Conservation (phyloP, 37 sponge, comb jelly and placozoan genomes). For the Cliona cf. orientalis region DNA sequence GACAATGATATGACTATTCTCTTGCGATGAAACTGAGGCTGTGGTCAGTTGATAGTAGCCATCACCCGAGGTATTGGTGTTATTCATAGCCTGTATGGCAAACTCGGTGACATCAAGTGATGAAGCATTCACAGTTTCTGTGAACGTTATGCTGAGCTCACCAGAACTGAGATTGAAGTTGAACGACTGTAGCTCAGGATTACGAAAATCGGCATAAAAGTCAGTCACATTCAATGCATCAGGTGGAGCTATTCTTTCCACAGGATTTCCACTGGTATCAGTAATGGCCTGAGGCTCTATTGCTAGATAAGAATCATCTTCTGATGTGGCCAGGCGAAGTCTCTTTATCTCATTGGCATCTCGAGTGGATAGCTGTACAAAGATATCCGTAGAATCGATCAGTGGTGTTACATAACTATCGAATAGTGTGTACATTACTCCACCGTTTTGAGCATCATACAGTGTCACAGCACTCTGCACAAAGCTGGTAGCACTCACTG, state of each 20-base stretch:
- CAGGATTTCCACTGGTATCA: conserved; percentile 67
- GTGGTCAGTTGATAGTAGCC: conserved; percentile 62
- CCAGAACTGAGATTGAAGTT: conserved; percentile 86
- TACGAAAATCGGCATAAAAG: conserved; percentile 44
- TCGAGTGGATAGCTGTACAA: conserved; percentile 55
- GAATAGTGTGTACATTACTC: conserved; percentile 50
- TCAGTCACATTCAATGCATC: conserved; percentile 48
- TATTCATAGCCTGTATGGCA: conserved; percentile 55
- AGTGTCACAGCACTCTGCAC: conserved; percentile 53
- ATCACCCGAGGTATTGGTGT: conserved; percentile 4
- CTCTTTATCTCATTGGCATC: conserved; percentile 85
- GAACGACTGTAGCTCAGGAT: conserved; percentile 63
- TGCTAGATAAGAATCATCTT: conserved; percentile 61
- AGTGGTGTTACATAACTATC: conserved; percentile 45
- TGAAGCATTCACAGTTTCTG: conserved; percentile 82
- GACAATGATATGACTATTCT: conserved; percentile 44
- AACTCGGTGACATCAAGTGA: conserved; percentile 68
- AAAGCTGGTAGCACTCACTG: conserved; percentile 76
- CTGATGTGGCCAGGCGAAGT: conserved; percentile 74
- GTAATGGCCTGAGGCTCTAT: conserved; percentile 37
- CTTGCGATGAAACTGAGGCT: conserved; percentile 37
- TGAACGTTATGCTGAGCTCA: conserved; percentile 70
- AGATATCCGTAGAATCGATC: conserved; percentile 56
- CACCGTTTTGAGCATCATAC: conserved; percentile 19
- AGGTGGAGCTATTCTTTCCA: conserved; percentile 11